phyloP scores from a whole-genome alignment of 2,888 invertebrate genomes.

The Rhimphoctona megacephalus region DNA sequence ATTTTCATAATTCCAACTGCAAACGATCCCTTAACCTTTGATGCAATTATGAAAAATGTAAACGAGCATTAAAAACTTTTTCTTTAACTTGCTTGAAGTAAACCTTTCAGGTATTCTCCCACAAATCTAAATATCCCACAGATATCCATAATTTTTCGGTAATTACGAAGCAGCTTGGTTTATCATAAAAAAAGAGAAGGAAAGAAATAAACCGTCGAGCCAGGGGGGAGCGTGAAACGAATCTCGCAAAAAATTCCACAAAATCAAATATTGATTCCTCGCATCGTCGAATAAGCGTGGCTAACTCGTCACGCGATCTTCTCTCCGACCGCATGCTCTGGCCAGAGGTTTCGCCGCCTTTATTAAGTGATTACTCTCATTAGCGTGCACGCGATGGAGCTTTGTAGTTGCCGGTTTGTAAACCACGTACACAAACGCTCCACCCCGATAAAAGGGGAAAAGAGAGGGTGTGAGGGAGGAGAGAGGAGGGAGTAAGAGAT shows the following conservation, averaged over 20 bases:
- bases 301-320: conserved; percentile 72
- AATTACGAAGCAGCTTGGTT: conserved; percentile 31
- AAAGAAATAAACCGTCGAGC: conserved; percentile 48
- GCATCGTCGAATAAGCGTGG: conserved; percentile 68
- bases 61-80: background rate
- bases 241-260: conserved; percentile 72
- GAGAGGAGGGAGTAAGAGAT: background rate
- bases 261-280: conserved; percentile 83
- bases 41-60: background rate
- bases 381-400: conserved; percentile 84
- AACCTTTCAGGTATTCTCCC: background rate
- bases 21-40: background rate
- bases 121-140: background rate
- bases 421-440: conserved; percentile 47
- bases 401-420: conserved; percentile 74
- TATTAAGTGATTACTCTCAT: conserved; percentile 85
- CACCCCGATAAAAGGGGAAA: conserved; percentile 48
- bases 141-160: conserved; percentile 69
- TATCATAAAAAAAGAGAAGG: background rate
- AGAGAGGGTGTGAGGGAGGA: conserved; percentile 56
- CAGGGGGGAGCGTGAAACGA: conserved; percentile 55
- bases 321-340: conserved; percentile 37
- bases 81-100: background rate
- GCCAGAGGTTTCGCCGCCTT: conserved; percentile 76
- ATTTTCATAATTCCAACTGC: background rate